Base-by-base conservation (phyloP, 1,140 invertebrate genomes). In the Drosophila malerkotliana region DNA sequence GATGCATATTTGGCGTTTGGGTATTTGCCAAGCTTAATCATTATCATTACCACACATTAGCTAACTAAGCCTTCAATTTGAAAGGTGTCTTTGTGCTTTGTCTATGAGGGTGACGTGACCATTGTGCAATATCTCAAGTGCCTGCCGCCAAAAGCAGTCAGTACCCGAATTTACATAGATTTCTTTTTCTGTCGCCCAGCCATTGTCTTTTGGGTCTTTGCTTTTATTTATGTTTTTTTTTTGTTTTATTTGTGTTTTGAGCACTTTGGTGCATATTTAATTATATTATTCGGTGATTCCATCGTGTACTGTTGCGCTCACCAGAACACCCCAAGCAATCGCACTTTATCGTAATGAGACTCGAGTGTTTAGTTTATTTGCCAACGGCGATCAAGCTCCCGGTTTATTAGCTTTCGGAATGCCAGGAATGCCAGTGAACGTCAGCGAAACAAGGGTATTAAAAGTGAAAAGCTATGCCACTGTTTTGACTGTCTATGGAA, bases 31-130 rank as follows among this genome's bases (percentile, higher is more conserved):
- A 78, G 68, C 64, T 78, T 81, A 85, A 87, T 85, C 78, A 87
- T 87, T 81, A 85, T 87, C 82, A 85, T 85, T 85, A 81, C 81
- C 81, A 78, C 82, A 85, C 74, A 85, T 85, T 85, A 75, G 68
- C 74, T 54, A 74, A 75, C 61, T 63, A 72, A 77, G 73, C 73
- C 82, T 87, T 85, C 81, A 85, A 87, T 87, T 87, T 68, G 82
- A 85, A 85, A 85, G 82, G 82, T 81, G 81, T 57, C 78, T 85
- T 61, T 71, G 73, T 53, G 62, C 58, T 55, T 68, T 58, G 80
- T 56, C 62, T 71, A 41, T 53, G 59, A 49, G 55, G 44, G 39
- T 76, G 53, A 69, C 51, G 63, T 47, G 39, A 37, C 30, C 63
- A 82, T 85, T 85, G 82, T 78, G 81, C 82, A 85, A 85, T 68